Conservation (phyloP, 1,140 invertebrate species). For the Zaprionus ghesquierei region DNA sequence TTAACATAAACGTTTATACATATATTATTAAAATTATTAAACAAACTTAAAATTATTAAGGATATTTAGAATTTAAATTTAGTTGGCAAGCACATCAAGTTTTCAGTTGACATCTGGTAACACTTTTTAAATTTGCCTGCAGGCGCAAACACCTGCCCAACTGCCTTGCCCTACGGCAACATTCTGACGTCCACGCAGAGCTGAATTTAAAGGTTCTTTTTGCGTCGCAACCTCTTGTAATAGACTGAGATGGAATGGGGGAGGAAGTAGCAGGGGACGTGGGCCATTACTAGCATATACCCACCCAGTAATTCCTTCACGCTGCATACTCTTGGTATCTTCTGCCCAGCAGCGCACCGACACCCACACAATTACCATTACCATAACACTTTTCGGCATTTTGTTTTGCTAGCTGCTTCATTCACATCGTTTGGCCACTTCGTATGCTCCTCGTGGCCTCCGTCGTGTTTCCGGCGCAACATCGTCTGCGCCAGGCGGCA, state of each 20-base stretch:
- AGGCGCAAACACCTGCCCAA: conserved; percentile 46
- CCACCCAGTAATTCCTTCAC: background rate
- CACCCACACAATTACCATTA: conserved; percentile 34
- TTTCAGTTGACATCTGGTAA: conserved; percentile 31
- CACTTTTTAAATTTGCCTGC: conserved; percentile 1
- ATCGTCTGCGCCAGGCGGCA: conserved; percentile 1
- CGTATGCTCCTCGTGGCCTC: conserved; percentile 26
- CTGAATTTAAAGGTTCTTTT: conserved; percentile 38
- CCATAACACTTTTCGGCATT: conserved; percentile 65
- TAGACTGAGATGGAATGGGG: background rate
- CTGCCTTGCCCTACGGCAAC: conserved; percentile 67
- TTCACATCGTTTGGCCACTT: conserved; percentile 16
- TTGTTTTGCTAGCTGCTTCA: conserved; percentile 68
- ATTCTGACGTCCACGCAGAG: conserved; percentile 28
- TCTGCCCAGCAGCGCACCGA: background rate
- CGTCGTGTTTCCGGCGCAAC: conserved; percentile 19
- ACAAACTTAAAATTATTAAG: background rate
- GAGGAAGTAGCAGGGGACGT: background rate
- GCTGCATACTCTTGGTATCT: too few relatives aligned
- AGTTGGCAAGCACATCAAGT: background rate
- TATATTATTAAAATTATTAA: background rate
- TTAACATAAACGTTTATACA: background rate
- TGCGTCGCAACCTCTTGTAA: conserved; percentile 50
- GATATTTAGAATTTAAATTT: too few relatives aligned
- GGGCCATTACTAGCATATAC: conserved; percentile 9